Evolutionary conservation across 1,140 invertebrate species (phyloP), one percentile per base, ranked within the genome.

Genomic region (Lutraria rhynchaena): DNA sequence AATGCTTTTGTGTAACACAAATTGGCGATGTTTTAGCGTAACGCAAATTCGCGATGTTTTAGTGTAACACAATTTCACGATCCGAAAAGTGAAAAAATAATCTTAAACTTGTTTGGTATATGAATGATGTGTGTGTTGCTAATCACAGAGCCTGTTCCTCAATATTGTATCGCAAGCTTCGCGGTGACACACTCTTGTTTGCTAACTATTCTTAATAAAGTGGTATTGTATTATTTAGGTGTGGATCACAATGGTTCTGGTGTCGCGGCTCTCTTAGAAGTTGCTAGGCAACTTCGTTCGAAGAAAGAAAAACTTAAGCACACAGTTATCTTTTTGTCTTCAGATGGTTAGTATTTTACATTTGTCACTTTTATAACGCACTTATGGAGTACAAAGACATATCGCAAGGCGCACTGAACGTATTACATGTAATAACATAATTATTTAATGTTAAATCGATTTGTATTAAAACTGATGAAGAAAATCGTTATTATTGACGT

Each of bases 161-260:
- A 3, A 31, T 2, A 0, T 17, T 7, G 1, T 63, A n/a, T n/a
- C n/a, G n/a, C n/a, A n/a, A n/a, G n/a, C n/a, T n/a, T n/a, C n/a
- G n/a, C n/a, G n/a, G n/a, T n/a, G n/a, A n/a, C n/a, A n/a, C n/a
- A n/a, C n/a, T n/a, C n/a, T n/a, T n/a, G n/a, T n/a, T n/a, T n/a
- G n/a, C n/a, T n/a, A n/a, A n/a, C n/a, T n/a, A n/a, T 63, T 5
- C 29, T 63, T 13, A 17, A 19, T n/a, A 11, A 29, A 37, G 11
- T 65, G 35, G 13, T 22, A 22, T 49, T 31, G 7, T 71, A 31
- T 53, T 27, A 53, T 3, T 4, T 33, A 69, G 61, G 75, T 17
- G 75, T 77, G 9, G 63, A 77, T 57, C 60, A 77, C 24, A 77
- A 77, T 24, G 75, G 75, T 7, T 27, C 75, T 19, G 60, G 61